Conservation (phyloP, 2,888 invertebrate genomes). For the Cantharis rufa region DNA sequence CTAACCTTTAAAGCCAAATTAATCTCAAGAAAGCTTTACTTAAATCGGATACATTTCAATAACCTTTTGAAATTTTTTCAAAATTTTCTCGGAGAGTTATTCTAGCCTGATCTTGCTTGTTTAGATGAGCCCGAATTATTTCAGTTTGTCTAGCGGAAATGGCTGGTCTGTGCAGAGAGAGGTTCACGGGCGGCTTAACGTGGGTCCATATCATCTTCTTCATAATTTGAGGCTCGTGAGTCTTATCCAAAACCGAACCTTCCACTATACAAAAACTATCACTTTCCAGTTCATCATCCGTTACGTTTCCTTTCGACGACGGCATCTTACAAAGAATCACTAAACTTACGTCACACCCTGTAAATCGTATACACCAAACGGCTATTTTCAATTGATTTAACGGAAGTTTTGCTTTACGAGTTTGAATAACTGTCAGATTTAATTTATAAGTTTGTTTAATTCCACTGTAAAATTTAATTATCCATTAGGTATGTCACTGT, state of each 20-base stretch:
- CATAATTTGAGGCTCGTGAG: conserved; percentile 29
- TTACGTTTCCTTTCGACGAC: background rate
- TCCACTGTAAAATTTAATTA: background rate
- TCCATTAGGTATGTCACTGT: background rate
- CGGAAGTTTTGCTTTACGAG: background rate
- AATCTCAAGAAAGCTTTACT: background rate
- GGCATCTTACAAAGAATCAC: too few species aligned
- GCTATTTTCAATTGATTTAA: too few species aligned
- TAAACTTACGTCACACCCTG: background rate
- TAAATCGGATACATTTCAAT: background rate
- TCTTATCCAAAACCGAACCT: conserved; percentile 38
- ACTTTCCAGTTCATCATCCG: background rate
- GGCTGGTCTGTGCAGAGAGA: conserved; percentile 33
- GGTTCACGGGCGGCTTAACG: conserved; percentile 40
- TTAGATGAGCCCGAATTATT: conserved; percentile 40
- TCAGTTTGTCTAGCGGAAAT: conserved; percentile 45
- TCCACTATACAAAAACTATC: conserved; percentile 42
- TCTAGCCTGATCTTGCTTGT: conserved; percentile 37
- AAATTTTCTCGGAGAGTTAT: background rate
- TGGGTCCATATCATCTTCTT: conserved; percentile 43
- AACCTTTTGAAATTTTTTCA: background rate
- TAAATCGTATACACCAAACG: background rate
- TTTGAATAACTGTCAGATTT: background rate
- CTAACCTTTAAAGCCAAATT: background rate
- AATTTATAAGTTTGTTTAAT: background rate